Percentiles rank a stretch among this genome's conserved stretches.
Conservation (phyloP, 2,113 vertebrate species). For the Callionymus lyra region DNA sequence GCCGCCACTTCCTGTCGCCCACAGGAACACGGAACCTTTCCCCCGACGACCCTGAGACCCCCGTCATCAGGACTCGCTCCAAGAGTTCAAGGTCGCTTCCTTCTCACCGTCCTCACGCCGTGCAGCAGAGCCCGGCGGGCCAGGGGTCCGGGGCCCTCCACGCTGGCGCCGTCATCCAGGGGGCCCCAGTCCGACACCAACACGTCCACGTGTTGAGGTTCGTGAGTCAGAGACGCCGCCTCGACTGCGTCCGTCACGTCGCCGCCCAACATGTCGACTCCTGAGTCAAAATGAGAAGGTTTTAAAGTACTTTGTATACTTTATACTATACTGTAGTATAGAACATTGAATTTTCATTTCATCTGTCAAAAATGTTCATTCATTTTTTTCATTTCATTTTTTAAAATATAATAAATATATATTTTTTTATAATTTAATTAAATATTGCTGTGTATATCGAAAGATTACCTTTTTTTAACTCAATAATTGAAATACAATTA, state of each 20-base stretch:
- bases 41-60: conserved; percentile 74
- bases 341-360: too few species aligned
- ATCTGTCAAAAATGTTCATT: too few species aligned
- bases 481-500: too few species aligned
- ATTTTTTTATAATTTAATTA: too few species aligned
- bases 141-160: conserved; percentile 87
- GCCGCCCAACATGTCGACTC: conserved; percentile 88
- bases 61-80: too few species aligned
- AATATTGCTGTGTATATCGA: too few species aligned
- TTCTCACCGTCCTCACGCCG: conserved; percentile 76
- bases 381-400: too few species aligned
- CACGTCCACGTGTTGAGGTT: conserved; percentile 84
- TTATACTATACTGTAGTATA: too few species aligned
- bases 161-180: conserved; percentile 85
- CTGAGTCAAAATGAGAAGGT: conserved; percentile 48
- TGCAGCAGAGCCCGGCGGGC: conserved; percentile 81
- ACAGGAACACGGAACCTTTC: conserved; percentile 85
- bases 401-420: too few species aligned
- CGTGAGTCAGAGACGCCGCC: conserved; percentile 85
- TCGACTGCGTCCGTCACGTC: conserved; percentile 93
- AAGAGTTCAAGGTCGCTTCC: neutral
- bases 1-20: conserved; percentile 87
- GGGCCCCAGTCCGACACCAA: conserved; percentile 97
- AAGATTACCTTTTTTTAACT: too few species aligned
- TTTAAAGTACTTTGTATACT: too few species aligned